Evolutionary conservation across 2,113 vertebrate genomes (phyloP).

Genomic region (Sminthopsis crassicaudata): DNA sequence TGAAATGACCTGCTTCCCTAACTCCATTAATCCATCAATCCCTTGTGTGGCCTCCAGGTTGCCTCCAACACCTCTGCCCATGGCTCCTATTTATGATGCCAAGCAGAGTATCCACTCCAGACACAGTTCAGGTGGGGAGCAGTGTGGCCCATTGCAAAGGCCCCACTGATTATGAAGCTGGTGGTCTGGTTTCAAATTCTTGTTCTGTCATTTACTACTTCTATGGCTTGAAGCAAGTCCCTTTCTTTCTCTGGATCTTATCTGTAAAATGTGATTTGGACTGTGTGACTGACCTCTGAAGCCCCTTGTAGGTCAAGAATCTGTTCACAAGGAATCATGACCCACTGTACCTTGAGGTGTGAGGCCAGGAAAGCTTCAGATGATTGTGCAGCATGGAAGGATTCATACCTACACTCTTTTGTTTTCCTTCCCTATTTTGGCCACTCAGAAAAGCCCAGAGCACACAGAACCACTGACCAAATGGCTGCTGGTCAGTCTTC

Average conservation of each 20-base stretch:
- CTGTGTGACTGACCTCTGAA: neutral
- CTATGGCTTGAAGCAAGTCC: neutral
- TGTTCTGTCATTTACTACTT: neutral
- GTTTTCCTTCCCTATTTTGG: slow-evolving; percentile 16
- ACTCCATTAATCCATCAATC: neutral
- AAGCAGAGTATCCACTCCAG: too few relatives aligned
- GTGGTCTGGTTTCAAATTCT: neutral
- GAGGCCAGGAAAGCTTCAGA: neutral
- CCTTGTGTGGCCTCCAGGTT: neutral
- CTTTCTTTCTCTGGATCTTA: slow-evolving; percentile 7
- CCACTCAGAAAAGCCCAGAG: slow-evolving; percentile 44
- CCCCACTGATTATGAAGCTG: neutral
- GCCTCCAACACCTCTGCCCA: neutral
- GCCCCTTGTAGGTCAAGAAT: neutral
- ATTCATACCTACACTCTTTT: neutral
- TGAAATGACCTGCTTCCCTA: neutral
- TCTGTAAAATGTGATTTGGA: neutral
- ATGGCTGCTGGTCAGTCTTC: slow-evolving; percentile 37
- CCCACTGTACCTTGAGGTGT: neutral
- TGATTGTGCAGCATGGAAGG: neutral
- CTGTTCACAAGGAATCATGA: neutral
- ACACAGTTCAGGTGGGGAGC: too few relatives aligned
- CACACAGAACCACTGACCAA: slow-evolving; percentile 33
- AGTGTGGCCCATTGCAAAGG: too few relatives aligned
- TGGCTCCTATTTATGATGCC: too few relatives aligned